Evolutionary conservation across 2,797 vertebrate genomes (phyloP), one percentile per base, ranked within the genome.

Genomic region (Anolis apletophallus): DNA sequence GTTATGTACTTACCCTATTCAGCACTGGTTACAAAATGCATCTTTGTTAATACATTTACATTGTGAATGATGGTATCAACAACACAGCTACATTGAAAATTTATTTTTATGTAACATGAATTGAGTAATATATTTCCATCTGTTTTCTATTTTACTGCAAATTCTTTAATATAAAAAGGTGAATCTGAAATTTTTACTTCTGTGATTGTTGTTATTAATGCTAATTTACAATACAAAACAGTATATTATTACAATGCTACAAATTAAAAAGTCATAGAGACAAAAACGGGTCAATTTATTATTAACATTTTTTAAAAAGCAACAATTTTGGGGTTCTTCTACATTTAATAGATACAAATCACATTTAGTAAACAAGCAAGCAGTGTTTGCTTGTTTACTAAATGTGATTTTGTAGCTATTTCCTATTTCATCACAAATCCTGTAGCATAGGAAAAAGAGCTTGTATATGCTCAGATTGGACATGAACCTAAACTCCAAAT

Each of bases 191-290:
- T 72, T n/a, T 32, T 73, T 59, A 34, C 57, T 73, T n/a, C 2
- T 73, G 14, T 59, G 14, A 59, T 57, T 83, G 69, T 26, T 73
- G 34, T 59, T 72, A 82, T 72, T 82, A 36, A 55, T 71, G 11
- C n/a, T 40, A 59, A 72, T 57, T 82, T 54, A 73, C 59, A 83
- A 73, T n/a, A 80, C 26, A 80, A 72, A 73, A 52, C 32, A 54
- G 11, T 57, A 54, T 73, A 21, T 46, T 73, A 73, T 3, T 29
- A 54, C 81, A 83, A 59, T 16, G 40, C 29, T 46, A 82, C 32
- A 85, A 57, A 57, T 76, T 78, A 50, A 64, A 74, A 64, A 52
- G 13, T 72, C 50, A 80, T 26, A 80, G 9, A 59, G 21, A 74
- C n/a, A 1, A 19, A 29, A 59, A 59, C 7, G 59, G 34, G 23